Evolutionary conservation across 2,797 vertebrate genomes (phyloP).

Genomic region (Phoebastria nigripes): DNA sequence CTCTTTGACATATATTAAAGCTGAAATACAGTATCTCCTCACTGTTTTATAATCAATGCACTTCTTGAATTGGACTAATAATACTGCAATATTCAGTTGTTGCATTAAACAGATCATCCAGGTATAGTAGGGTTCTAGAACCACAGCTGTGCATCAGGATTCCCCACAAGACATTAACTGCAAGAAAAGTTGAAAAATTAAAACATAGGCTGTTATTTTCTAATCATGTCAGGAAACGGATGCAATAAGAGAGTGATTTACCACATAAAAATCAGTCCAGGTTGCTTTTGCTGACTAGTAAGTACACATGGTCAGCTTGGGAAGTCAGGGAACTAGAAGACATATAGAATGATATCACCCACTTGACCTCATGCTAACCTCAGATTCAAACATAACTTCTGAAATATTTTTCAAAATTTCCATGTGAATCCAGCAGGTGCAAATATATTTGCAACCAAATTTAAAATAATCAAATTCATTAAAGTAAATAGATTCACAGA

Average conservation of each 20-base stretch:
- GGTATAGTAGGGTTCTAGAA: not conserved
- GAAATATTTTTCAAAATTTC: not conserved
- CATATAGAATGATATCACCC: not conserved
- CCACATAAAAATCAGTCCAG: not conserved
- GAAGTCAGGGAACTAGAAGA: not conserved
- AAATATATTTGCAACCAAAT: not conserved
- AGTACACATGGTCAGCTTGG: not conserved
- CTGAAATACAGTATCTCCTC: not conserved
- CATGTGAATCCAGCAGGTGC: not conserved
- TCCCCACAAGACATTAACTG: not conserved
- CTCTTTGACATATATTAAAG: not conserved
- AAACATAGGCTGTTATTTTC: rapidly evolving
- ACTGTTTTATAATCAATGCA: not conserved
- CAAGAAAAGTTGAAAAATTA: not conserved
- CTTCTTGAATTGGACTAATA: not conserved
- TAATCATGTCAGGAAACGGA: not conserved
- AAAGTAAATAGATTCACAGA: not conserved
- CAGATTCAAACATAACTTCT: not conserved
- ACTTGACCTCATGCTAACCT: not conserved
- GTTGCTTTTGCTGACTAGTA: not conserved
- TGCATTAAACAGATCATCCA: not conserved
- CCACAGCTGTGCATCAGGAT: not conserved
- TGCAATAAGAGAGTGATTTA: not conserved
- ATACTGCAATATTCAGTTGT: not conserved
- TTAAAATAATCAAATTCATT: not conserved